Evolutionary conservation across 2,888 invertebrate genomes (phyloP).

Genomic region (Microctonus aethiopoides): DNA sequence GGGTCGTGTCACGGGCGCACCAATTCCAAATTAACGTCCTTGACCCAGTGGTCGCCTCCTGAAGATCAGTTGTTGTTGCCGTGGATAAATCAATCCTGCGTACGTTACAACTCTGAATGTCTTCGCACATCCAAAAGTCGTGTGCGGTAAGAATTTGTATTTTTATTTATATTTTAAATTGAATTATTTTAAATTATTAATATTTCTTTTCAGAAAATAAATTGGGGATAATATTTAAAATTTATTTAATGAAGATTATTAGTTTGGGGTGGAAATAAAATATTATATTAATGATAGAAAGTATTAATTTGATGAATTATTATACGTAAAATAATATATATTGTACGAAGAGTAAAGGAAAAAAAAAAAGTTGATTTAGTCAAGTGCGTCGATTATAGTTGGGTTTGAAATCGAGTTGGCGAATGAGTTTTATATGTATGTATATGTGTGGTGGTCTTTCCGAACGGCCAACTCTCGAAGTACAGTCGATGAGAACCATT

Average conservation of each 20-base stretch:
- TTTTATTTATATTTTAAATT: not conserved
- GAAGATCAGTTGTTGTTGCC: conserved; percentile 49
- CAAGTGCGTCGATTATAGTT: not conserved
- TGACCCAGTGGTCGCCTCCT: conserved; percentile 35
- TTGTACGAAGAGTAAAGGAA: not conserved
- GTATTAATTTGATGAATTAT: no score
- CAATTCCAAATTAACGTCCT: conserved; percentile 32
- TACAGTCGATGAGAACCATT: conserved; percentile 5
- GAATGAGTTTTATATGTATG: not conserved
- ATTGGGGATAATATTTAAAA: no score
- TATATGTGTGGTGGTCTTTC: not conserved
- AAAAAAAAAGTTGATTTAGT: not conserved
- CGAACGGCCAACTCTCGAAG: conserved; percentile 27
- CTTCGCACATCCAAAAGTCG: conserved; percentile 65
- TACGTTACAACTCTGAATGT: conserved; percentile 64
- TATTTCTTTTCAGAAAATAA: not conserved
- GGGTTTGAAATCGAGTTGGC: conserved; percentile 14
- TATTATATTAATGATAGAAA: no score
- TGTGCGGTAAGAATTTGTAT: conserved; percentile 57
- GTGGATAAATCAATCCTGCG: conserved; percentile 55
- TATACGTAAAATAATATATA: not conserved
- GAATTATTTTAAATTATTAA: not conserved
- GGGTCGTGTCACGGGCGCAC: conserved; percentile 39
- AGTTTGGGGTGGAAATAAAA: no score
- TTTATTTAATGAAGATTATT: no score